phyloP scores from a whole-genome alignment of 1,140 invertebrate species.

The Nephila pilipes region DNA sequence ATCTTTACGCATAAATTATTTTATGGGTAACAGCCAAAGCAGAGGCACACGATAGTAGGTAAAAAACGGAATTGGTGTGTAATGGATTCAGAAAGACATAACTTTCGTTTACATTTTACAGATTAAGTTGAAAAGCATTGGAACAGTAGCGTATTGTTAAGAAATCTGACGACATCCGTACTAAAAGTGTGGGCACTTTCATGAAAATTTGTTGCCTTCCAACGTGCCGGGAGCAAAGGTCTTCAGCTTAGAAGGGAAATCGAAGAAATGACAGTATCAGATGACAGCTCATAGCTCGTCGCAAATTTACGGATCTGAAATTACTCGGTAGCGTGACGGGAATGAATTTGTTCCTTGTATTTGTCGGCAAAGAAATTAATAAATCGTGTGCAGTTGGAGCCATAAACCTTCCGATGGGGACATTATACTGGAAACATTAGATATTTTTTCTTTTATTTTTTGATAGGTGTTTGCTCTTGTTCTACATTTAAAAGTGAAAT shows the following conservation, averaged over 20 bases:
- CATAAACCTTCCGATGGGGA: background rate
- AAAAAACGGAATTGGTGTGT: background rate
- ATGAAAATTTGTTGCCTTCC: background rate
- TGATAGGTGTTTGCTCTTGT: too few species aligned
- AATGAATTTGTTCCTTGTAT: slow-evolving; percentile 24
- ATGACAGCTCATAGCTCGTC: slow-evolving; percentile 7
- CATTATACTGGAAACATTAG: background rate
- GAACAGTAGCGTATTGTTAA: background rate
- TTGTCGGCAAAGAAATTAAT: background rate
- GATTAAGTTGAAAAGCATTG: background rate
- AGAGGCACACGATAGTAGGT: background rate
- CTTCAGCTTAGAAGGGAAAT: background rate
- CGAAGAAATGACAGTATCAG: background rate
- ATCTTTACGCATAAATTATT: too few species aligned
- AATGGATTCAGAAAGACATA: background rate
- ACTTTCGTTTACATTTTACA: background rate
- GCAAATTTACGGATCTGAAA: slow-evolving; percentile 1
- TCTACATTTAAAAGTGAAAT: too few species aligned
- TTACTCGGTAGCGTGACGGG: background rate
- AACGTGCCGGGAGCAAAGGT: slow-evolving; percentile 4
- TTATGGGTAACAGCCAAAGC: background rate
- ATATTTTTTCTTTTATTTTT: too few species aligned
- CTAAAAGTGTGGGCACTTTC: background rate
- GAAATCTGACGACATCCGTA: background rate
- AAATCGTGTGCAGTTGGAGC: background rate